Base-by-base conservation (phyloP, 2,888 invertebrate genomes). In the Sisyra nigra region DNA sequence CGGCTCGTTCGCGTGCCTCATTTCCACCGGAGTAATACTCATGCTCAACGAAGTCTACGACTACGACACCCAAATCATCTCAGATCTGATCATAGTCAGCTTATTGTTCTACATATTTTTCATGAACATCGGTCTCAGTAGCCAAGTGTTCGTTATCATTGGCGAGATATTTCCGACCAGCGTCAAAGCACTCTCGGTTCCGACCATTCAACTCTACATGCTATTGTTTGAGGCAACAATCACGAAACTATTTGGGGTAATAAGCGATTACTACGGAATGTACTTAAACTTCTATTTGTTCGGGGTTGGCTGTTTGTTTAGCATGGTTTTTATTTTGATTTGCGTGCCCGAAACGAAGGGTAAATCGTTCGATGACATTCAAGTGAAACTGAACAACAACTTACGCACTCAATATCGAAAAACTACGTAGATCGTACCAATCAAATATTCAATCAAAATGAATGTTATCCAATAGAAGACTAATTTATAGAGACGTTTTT, bases 1-100 rank as follows among this genome's bases (percentile, higher is more conserved):
- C 1, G 67, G 72, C 2, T 71, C 70, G 0, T 71, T 69, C 8
- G 51, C 72, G 1, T 68, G 69, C 55, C 67, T 67, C 46, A 65
- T 61, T 43, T 61, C 65, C 2, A 59, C 71, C 44, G 69, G 68
- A 47, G 60, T 66, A 24, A 67, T 69, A 53, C 64, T 67, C 54
- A 64, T 62, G 51, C 62, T 68, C 46, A 55, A 59, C 48, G 55
- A 58, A n/a, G 51, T 57, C 17, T 55, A 65, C 43, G 55, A 60
- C 3, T 49, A 55, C 0, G 51, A 65, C 3, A 62, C 69, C n/a
- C 34, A 33, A 7, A 5, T 11, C n/a, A n/a, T 33, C 7, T 15
- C 41, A 8, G 19, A 13, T 15, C 8, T 34, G 1, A 14, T 34
- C 10, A 18, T 41, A 8, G 34, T 24, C 4, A 41, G 13, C 2